phyloP scores from a whole-genome alignment of 2,113 vertebrate genomes.

The Misgurnus mizolepis region DNA sequence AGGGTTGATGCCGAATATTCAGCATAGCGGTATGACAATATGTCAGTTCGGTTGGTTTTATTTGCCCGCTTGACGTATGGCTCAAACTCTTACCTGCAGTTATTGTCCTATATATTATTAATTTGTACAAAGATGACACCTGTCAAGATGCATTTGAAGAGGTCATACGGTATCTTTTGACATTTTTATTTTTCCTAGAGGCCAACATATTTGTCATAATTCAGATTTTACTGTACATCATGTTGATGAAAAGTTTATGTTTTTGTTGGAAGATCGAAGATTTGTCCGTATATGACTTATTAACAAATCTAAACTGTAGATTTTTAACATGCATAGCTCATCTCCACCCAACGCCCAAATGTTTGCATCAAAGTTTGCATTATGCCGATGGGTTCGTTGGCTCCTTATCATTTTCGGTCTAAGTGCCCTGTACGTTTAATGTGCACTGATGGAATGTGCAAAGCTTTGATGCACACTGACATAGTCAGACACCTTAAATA shows the following conservation, averaged over 20 bases:
- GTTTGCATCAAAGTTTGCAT: background rate
- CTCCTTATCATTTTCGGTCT: background rate
- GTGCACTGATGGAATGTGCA: conserved; percentile 29
- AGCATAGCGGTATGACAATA: background rate
- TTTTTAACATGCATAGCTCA: background rate
- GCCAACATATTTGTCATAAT: background rate
- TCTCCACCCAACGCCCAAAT: background rate
- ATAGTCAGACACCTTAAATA: conserved; percentile 24
- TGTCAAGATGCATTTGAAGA: background rate
- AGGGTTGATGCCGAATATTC: background rate
- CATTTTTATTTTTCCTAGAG: background rate
- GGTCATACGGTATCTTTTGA: background rate
- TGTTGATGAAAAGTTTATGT: too few species aligned
- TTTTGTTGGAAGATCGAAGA: too few species aligned
- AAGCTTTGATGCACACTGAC: conserved; percentile 23
- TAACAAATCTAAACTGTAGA: background rate
- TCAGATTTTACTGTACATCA: too few species aligned
- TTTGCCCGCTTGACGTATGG: background rate
- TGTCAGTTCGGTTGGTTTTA: background rate
- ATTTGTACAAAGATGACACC: too few species aligned
- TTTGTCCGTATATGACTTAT: too few species aligned
- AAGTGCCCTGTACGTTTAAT: conserved; percentile 18
- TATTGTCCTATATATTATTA: background rate
- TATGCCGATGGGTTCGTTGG: background rate
- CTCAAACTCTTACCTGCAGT: background rate